Evolutionary conservation across 2,113 vertebrate genomes (phyloP).

Genomic region (Gavialis gangeticus): DNA sequence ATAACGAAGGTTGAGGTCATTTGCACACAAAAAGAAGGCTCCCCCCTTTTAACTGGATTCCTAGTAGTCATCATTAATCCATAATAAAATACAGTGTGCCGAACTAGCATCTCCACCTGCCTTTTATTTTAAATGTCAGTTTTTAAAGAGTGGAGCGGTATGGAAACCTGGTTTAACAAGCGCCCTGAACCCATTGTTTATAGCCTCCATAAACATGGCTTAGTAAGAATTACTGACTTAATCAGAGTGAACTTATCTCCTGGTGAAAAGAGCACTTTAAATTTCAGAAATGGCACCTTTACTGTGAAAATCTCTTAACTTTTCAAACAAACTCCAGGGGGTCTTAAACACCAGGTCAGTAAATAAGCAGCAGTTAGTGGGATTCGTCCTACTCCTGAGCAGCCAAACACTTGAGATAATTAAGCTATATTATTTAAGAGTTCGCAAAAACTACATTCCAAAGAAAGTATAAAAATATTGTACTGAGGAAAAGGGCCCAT

Average conservation of each 20-base stretch:
- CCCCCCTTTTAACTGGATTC: conserved; percentile 52
- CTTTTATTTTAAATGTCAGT: conserved; percentile 85
- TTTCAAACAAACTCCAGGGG: conserved; percentile 84
- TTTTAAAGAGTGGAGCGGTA: conserved; percentile 82
- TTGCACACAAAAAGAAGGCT: conserved; percentile 45
- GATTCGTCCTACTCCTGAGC: conserved; percentile 60
- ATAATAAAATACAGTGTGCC: conserved; percentile 60
- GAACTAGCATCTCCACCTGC: conserved; percentile 80
- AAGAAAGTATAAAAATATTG: background rate
- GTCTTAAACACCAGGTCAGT: conserved; percentile 82
- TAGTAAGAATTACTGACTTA: conserved; percentile 87
- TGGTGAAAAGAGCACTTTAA: conserved; percentile 84
- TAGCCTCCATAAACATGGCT: conserved; percentile 85
- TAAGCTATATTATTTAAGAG: conserved; percentile 59
- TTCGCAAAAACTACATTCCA: conserved; percentile 55
- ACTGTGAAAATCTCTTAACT: conserved; percentile 85
- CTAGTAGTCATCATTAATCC: conserved; percentile 76
- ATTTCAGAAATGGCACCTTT: conserved; percentile 84
- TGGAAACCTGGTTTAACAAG: conserved; percentile 85
- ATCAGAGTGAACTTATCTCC: conserved; percentile 85
- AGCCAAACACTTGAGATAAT: conserved; percentile 38
- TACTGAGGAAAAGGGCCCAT: background rate
- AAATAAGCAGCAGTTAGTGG: conserved; percentile 71
- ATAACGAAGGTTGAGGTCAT: conserved; percentile 31
- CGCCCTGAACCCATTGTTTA: conserved; percentile 85